phyloP scores from a whole-genome alignment of 2,113 vertebrate species.

The Rynchops niger region DNA sequence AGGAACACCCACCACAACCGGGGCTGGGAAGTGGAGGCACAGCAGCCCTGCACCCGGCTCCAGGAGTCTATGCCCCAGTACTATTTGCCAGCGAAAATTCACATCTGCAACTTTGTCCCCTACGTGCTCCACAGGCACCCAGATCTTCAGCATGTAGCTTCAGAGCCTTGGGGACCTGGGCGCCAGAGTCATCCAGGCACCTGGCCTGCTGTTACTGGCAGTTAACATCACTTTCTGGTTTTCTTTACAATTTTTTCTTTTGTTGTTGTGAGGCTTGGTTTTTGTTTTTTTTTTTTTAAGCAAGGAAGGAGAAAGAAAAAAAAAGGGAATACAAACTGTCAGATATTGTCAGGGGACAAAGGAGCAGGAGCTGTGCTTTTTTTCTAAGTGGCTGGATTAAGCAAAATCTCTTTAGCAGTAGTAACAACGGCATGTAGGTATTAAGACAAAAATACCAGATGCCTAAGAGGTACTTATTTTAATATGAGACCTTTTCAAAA shows the following conservation, averaged over 20 bases:
- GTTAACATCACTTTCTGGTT: not conserved
- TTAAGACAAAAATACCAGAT: slow-evolving; percentile 12
- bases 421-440: not conserved
- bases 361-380: slow-evolving; percentile 4
- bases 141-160: not conserved
- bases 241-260: not conserved
- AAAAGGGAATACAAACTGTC: not conserved
- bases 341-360: not conserved
- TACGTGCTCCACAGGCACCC: not conserved
- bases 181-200: not conserved
- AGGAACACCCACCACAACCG: not conserved
- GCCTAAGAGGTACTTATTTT: slow-evolving; percentile 9
- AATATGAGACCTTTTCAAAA: slow-evolving; percentile 20
- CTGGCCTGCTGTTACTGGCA: not conserved
- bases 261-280: not conserved
- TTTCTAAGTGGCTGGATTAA: not conserved
- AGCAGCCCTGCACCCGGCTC: not conserved
- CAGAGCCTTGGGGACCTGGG: not conserved
- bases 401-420: not conserved
- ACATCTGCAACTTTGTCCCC: not conserved
- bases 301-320: not conserved
- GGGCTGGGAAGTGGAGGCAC: not conserved
- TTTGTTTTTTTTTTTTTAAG: not conserved
- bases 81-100: not conserved
- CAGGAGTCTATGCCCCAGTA: not conserved